Evolutionary conservation across 92 coral and sea anemone species (phyloP).

Genomic region (Zoanthus sociatus): DNA sequence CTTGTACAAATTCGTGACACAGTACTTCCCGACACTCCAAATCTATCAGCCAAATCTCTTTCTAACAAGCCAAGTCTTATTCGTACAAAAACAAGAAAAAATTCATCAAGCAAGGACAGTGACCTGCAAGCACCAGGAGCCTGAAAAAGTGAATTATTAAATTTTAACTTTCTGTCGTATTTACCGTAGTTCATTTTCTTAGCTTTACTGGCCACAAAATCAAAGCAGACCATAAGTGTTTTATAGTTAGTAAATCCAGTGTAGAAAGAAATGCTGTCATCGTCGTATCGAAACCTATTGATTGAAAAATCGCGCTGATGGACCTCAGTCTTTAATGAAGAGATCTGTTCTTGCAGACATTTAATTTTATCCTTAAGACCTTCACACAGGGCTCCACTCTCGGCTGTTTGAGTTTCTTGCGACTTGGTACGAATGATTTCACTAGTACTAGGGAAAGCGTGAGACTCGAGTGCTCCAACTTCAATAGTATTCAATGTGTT

Average conservation of each 20-base stretch:
- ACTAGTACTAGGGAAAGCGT: conserved; percentile 28
- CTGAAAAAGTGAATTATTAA: conserved; percentile 52
- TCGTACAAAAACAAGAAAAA: conserved; percentile 57
- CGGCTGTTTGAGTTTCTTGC: conserved; percentile 54
- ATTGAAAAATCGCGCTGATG: conserved; percentile 57
- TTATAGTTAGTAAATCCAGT: conserved; percentile 68
- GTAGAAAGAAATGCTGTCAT: conserved; percentile 66
- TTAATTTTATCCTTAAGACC: conserved; percentile 52
- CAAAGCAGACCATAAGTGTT: conserved; percentile 70
- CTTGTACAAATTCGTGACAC: conserved; percentile 61
- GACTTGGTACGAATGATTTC: conserved; percentile 47
- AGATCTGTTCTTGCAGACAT: conserved; percentile 55
- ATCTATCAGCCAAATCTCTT: conserved; percentile 70
- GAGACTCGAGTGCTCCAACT: conserved; percentile 49
- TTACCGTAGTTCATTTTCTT: conserved; percentile 63
- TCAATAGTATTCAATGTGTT: conserved; percentile 46
- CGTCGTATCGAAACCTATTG: conserved; percentile 61
- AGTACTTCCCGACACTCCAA: conserved; percentile 61
- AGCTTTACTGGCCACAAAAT: conserved; percentile 67
- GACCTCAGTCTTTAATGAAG: conserved; percentile 58
- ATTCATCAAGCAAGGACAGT: conserved; percentile 68
- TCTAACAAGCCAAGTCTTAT: conserved; percentile 64
- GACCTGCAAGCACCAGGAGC: conserved; percentile 58
- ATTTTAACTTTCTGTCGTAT: conserved; percentile 12
- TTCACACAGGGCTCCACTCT: conserved; percentile 45